A percentile compares a stretch with the other conserved stretches of the same genome.
Evolutionary conservation across 1,140 invertebrate genomes (phyloP).

Genomic region (Ridgeia piscesae): DNA sequence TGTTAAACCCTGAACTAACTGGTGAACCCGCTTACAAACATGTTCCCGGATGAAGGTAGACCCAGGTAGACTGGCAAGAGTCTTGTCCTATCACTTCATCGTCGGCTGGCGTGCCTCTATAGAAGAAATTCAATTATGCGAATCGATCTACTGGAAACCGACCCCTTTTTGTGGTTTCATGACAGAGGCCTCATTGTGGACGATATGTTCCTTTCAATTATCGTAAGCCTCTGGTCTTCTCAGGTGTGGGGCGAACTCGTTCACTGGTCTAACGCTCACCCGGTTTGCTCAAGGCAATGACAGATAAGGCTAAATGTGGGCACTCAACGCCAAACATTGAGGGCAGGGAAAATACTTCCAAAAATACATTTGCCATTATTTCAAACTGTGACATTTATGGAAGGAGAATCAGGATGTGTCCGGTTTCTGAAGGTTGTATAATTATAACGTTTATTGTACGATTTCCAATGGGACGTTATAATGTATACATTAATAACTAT

Average conservation of each 20-base stretch:
- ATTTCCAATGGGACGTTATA: too few relatives aligned
- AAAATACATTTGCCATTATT: neutral
- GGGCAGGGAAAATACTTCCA: neutral
- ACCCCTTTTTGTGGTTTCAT: neutral
- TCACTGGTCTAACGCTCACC: neutral
- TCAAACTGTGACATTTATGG: neutral
- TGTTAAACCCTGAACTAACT: neutral
- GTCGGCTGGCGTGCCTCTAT: neutral
- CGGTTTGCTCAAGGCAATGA: neutral
- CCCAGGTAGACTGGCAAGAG: neutral
- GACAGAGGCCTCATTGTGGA: neutral
- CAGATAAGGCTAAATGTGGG: neutral
- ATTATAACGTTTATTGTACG: too few relatives aligned
- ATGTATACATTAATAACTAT: too few relatives aligned
- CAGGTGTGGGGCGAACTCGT: neutral
- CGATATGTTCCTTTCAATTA: neutral
- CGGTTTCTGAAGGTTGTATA: too few relatives aligned
- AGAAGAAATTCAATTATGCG: conserved; percentile 1
- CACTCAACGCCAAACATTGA: neutral
- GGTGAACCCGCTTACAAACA: neutral
- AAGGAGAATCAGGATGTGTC: neutral
- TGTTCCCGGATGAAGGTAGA: neutral
- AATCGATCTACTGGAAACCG: neutral
- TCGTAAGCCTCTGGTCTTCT: neutral
- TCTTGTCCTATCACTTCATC: neutral